Conservation (phyloP, 1,140 invertebrate genomes). For the Dendroctonus valens region DNA sequence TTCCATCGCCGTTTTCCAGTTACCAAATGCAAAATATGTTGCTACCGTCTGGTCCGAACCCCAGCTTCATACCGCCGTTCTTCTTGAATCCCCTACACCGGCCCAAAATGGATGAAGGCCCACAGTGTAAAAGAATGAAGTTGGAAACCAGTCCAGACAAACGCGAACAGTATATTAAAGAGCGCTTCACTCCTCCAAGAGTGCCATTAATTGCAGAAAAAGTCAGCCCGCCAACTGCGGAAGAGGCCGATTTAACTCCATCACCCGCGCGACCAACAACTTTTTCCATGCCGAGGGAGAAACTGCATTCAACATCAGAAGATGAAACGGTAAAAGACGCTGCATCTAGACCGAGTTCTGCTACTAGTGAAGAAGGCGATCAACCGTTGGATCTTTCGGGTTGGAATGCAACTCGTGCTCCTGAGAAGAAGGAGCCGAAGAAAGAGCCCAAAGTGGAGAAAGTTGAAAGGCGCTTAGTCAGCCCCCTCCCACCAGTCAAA, state of each 20-base stretch:
- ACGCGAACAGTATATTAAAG: slow-evolving; percentile 42
- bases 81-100: slow-evolving; percentile 53
- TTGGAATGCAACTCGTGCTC: slow-evolving; percentile 50
- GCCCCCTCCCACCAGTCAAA: slow-evolving; percentile 23
- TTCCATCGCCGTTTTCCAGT: slow-evolving; percentile 53
- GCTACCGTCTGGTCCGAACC: slow-evolving; percentile 51
- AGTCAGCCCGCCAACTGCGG: slow-evolving; percentile 63
- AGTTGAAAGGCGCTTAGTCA: slow-evolving; percentile 18
- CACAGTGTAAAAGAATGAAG: slow-evolving; percentile 43
- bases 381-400: slow-evolving; percentile 73
- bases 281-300: slow-evolving; percentile 51
- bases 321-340: slow-evolving; percentile 43
- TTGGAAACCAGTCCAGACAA: slow-evolving; percentile 38
- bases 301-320: slow-evolving; percentile 33
- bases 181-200: slow-evolving; percentile 53
- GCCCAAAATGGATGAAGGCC: slow-evolving; percentile 43
- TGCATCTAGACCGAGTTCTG: slow-evolving; percentile 30
- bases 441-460: slow-evolving; percentile 15
- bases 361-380: slow-evolving; percentile 52
- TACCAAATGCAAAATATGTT: slow-evolving; percentile 58
- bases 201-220: slow-evolving; percentile 52
- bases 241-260: slow-evolving; percentile 64
- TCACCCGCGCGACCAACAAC: slow-evolving; percentile 61
- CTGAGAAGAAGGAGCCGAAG: slow-evolving; percentile 21
- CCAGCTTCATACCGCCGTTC: slow-evolving; percentile 55